Percentiles rank a stretch among this genome's conserved stretches.
Evolutionary conservation across 2,113 vertebrate species (phyloP).

Genomic region (Coptodon bakossiorum): DNA sequence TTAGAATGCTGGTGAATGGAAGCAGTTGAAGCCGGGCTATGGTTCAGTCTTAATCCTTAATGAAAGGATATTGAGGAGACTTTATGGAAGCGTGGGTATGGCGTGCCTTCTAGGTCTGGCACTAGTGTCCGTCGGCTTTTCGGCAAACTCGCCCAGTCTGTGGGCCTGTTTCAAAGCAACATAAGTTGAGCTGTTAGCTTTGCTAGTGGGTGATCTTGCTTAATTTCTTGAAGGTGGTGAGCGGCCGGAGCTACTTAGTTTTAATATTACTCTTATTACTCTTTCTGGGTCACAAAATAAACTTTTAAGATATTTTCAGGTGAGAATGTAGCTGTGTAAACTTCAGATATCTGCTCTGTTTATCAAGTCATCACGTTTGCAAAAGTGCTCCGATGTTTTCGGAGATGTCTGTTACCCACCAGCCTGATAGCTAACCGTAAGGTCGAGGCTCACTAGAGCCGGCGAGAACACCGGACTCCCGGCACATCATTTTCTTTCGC

Average conservation of each 20-base stretch:
- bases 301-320: background rate
- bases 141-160: background rate
- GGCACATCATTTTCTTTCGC: background rate
- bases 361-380: background rate
- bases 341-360: background rate
- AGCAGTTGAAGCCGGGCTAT: background rate
- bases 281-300: background rate
- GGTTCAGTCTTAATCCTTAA: background rate
- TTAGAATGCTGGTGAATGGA: background rate
- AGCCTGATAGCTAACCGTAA: background rate
- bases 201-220: background rate
- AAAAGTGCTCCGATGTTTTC: background rate
- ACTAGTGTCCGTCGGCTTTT: background rate
- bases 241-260: background rate
- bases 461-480: background rate
- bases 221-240: background rate
- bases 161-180: background rate
- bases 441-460: background rate
- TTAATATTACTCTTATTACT: background rate
- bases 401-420: background rate
- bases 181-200: background rate
- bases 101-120: background rate
- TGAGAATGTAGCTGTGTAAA: background rate
- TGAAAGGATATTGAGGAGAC: background rate
- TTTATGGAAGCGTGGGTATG: background rate